Evolutionary conservation across 2,888 invertebrate species (phyloP), one percentile per base, ranked within the genome.

Genomic region (Neoitamus cyanurus): DNA sequence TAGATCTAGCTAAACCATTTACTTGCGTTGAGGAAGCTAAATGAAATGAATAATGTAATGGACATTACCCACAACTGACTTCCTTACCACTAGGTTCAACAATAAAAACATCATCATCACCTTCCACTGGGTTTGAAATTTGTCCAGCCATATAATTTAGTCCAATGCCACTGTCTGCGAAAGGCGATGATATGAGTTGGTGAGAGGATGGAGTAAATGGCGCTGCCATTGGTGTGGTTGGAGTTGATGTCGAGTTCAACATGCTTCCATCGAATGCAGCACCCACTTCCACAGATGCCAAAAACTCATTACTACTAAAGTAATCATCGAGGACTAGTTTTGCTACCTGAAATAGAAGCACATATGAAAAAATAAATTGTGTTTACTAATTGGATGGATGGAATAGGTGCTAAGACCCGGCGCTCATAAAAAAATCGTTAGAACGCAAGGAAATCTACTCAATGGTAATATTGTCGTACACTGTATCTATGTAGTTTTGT

Each of bases 301-400:
- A 88, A 88, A 91, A 91, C 85, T 91, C 90, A 15, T 90, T 90
- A 87, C 91, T 91, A 87, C 91, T 91, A 75, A 97, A 97, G 91
- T 96, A 96, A 91, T 97, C 97, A 90, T 97, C 97, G 88, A 97
- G 92, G 87, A 97, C 95, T 88, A 97, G 92, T 92, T 97, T 97
- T 85, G 97, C 97, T 88, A 95, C 95, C 97, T 97, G 90, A 9
- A 90, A 90, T n/a, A n/a, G n/a, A n/a, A n/a, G n/a, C n/a, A n/a
- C n/a, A n/a, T n/a, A n/a, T n/a, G n/a, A n/a, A n/a, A n/a, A n/a
- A n/a, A n/a, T n/a, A n/a, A n/a, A n/a, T n/a, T n/a, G n/a, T n/a
- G n/a, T n/a, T n/a, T n/a, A n/a, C n/a, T n/a, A n/a, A n/a, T n/a
- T n/a, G n/a, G n/a, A n/a, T n/a, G n/a, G n/a, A n/a, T n/a, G n/a